These are phyloP conservation scores for Mesocricetus auratus DNA, from an alignment of 2,113 vertebrate genomes.

Conservation along the genomic window DNA sequence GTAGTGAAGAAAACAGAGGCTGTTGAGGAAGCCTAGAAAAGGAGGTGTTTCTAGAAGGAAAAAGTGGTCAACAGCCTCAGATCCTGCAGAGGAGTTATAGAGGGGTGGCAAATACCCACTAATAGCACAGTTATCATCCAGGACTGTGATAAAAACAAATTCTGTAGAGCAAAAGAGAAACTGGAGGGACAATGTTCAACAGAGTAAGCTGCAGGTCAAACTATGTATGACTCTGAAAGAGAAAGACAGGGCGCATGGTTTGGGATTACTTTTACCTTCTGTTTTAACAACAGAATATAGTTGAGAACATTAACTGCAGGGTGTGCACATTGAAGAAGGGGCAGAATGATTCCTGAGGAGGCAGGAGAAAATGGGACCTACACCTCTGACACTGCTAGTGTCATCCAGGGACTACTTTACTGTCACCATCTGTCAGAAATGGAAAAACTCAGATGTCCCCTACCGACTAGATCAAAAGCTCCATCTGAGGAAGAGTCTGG, in stretches of 20 bases:
- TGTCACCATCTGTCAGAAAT: neutral
- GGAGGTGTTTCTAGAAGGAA: slow-evolving; percentile 45
- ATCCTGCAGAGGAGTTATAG: neutral
- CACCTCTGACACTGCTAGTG: neutral
- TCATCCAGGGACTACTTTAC: neutral
- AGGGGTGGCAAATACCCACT: neutral
- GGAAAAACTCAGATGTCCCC: neutral
- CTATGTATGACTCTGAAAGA: neutral
- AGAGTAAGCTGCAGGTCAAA: neutral
- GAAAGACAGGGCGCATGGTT: neutral
- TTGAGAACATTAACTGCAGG: neutral
- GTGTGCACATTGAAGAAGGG: neutral
- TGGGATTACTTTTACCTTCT: neutral
- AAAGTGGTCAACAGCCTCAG: neutral
- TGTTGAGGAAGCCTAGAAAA: neutral
- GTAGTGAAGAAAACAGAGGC: neutral
- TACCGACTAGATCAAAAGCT: neutral
- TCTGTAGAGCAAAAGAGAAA: neutral
- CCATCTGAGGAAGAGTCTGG: neutral
- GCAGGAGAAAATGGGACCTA: neutral
- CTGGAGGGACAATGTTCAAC: neutral
- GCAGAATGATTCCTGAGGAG: neutral
- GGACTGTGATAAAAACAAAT: neutral
- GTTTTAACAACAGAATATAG: neutral
- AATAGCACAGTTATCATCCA: neutral